Percentiles rank a stretch among this genome's conserved stretches.
phyloP scores from a whole-genome alignment of 2,113 vertebrate species.

The Orientallactaga bullata region DNA sequence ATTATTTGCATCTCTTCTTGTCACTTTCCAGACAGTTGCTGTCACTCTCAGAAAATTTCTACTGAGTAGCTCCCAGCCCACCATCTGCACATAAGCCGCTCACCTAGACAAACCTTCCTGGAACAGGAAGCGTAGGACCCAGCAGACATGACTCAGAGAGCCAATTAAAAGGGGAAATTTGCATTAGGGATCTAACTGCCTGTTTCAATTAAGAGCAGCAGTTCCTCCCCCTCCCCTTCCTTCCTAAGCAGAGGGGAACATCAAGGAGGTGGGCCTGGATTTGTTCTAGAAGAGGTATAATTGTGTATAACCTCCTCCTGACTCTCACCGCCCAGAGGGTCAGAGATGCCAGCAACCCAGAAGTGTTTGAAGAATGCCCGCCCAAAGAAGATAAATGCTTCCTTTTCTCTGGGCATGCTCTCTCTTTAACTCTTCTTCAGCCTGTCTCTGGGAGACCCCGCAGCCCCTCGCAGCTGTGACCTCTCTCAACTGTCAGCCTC shows the following conservation, averaged over 20 bases:
- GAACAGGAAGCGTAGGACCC: background rate
- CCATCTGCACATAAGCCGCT: background rate
- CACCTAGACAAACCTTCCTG: constrained; percentile 39
- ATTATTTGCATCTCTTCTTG: too few relatives aligned
- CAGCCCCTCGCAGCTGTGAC: constrained; percentile 84
- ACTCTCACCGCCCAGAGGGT: background rate
- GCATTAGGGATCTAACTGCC: constrained; percentile 22
- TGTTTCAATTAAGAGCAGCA: constrained; percentile 51
- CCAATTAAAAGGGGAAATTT: constrained; percentile 58
- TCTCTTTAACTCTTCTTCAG: background rate
- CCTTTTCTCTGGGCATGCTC: background rate
- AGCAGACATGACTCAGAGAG: constrained; percentile 55
- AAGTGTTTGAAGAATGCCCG: background rate
- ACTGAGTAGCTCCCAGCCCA: accelerated
- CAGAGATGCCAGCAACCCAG: background rate
- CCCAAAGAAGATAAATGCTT: background rate
- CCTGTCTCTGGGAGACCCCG: constrained; percentile 66
- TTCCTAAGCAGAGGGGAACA: background rate
- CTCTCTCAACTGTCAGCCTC: constrained; percentile 84
- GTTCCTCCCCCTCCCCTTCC: background rate
- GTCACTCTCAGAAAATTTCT: background rate
- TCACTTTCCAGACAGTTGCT: background rate
- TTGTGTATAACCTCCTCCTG: background rate
- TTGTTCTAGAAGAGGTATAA: background rate
- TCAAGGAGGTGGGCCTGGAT: background rate